These are phyloP conservation scores for Pseudococcus viburni DNA, from an alignment of 2,888 invertebrate genomes.

Conservation along the genomic window DNA sequence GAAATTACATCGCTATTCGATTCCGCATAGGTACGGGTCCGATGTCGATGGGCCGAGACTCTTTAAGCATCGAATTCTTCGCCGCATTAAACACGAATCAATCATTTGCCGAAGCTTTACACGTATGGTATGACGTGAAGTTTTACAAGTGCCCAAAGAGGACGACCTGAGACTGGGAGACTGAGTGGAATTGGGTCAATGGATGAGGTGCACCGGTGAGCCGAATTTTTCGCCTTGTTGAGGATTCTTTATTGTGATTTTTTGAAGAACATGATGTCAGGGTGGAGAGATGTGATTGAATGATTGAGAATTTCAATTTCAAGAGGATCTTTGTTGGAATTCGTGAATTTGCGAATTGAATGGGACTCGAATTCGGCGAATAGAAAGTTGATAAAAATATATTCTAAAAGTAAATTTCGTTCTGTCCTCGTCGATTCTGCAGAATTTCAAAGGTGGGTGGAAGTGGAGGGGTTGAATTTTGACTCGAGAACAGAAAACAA, in stretches of 20 bases:
- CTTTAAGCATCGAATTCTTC: slow-evolving; percentile 21
- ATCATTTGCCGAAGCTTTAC: slow-evolving; percentile 41
- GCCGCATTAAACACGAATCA: slow-evolving; percentile 48
- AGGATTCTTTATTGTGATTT: not conserved
- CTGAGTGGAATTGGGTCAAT: slow-evolving; percentile 32
- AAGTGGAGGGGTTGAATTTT: too few species aligned
- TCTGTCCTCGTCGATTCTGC: too few species aligned
- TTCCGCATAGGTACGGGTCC: not conserved
- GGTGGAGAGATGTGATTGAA: too few species aligned
- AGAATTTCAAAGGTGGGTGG: too few species aligned
- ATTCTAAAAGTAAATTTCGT: too few species aligned
- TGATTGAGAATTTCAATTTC: too few species aligned
- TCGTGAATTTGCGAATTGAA: too few species aligned
- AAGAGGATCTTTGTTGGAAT: too few species aligned
- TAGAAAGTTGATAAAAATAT: too few species aligned
- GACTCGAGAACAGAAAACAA: too few species aligned
- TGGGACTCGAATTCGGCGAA: too few species aligned
- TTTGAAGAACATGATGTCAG: too few species aligned
- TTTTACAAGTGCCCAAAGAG: not conserved
- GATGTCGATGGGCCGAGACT: not conserved
- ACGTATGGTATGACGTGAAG: slow-evolving; percentile 6
- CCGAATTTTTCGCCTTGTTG: slow-evolving; percentile 18
- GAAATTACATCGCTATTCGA: slow-evolving; percentile 26
- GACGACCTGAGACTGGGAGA: not conserved
- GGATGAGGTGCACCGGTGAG: slow-evolving; percentile 18